phyloP scores from a whole-genome alignment of 2,113 vertebrate species.

The Callionymus lyra region DNA sequence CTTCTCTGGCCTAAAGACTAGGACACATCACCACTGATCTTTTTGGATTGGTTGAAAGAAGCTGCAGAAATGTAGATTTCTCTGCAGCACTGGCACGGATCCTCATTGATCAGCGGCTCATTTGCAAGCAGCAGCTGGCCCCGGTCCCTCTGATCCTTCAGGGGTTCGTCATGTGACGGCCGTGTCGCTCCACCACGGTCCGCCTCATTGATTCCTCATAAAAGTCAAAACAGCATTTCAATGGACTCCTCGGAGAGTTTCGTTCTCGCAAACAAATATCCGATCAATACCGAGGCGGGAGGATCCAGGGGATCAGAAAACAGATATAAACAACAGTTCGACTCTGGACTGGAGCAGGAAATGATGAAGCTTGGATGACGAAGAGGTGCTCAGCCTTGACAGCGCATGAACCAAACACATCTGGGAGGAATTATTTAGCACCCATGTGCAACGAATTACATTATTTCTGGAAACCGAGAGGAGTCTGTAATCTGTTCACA shows the following conservation, averaged over 20 bases:
- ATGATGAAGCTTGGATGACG: conserved; percentile 48
- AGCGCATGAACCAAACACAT: conserved; percentile 54
- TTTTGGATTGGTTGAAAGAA: too few relatives aligned
- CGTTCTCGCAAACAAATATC: conserved; percentile 26
- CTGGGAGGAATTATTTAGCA: conserved; percentile 60
- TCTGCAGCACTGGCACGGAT: too few relatives aligned
- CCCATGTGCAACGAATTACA: conserved; percentile 62
- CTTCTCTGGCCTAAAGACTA: too few relatives aligned
- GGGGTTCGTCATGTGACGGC: conserved; percentile 14
- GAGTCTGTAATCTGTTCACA: conserved; percentile 57
- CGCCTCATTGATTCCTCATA: conserved; percentile 45
- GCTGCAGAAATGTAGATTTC: too few relatives aligned
- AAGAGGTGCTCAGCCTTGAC: conserved; percentile 32
- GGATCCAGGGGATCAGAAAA: background rate
- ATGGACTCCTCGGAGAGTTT: conserved; percentile 9
- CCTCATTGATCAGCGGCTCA: too few relatives aligned
- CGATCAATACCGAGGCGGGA: conserved; percentile 27
- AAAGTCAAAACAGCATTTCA: conserved; percentile 20
- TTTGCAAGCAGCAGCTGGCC: too few relatives aligned
- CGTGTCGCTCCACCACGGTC: conserved; percentile 8
- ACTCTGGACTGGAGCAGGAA: background rate
- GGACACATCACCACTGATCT: too few relatives aligned
- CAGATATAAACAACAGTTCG: too few relatives aligned
- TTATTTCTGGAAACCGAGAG: conserved; percentile 43
- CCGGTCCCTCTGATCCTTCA: conserved; percentile 28